These are phyloP conservation scores for Eupithecia subumbrata DNA, from an alignment of 2,888 invertebrate species.

Conservation along the genomic window DNA sequence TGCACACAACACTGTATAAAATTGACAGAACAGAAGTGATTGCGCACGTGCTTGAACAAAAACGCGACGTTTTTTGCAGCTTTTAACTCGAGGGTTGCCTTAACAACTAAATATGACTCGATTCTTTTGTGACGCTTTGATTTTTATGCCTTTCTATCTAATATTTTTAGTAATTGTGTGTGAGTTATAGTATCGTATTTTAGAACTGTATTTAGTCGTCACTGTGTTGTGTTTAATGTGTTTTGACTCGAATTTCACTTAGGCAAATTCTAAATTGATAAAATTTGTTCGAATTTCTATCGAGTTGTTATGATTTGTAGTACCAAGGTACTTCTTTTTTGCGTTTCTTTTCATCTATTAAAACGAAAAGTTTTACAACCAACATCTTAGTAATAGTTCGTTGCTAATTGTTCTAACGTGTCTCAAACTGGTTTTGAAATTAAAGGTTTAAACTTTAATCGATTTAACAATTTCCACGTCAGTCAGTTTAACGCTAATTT, in stretches of 20 bases:
- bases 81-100: constrained; percentile 42
- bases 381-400: not conserved
- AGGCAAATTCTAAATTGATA: too few relatives aligned
- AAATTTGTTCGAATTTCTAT: not conserved
- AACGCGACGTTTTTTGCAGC: constrained; percentile 48
- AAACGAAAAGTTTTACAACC: constrained; percentile 1
- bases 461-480: not conserved
- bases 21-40: constrained; percentile 12
- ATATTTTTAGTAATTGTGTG: not conserved
- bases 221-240: too few relatives aligned
- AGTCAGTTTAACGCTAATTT: not conserved
- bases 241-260: too few relatives aligned
- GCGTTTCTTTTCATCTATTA: not conserved
- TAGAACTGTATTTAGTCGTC: not conserved
- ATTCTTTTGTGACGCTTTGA: not conserved
- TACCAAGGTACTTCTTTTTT: too few relatives aligned
- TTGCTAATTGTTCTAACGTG: not conserved
- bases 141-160: too few relatives aligned
- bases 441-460: not conserved
- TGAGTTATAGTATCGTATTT: not conserved
- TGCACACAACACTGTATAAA: not conserved
- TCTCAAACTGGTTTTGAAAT: constrained; percentile 2
- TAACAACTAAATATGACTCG: not conserved
- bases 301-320: not conserved
- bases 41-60: constrained; percentile 45